These are phyloP conservation scores for Drosophila paramelanica DNA, from an alignment of 2,888 invertebrate species.

Conservation along the genomic window DNA sequence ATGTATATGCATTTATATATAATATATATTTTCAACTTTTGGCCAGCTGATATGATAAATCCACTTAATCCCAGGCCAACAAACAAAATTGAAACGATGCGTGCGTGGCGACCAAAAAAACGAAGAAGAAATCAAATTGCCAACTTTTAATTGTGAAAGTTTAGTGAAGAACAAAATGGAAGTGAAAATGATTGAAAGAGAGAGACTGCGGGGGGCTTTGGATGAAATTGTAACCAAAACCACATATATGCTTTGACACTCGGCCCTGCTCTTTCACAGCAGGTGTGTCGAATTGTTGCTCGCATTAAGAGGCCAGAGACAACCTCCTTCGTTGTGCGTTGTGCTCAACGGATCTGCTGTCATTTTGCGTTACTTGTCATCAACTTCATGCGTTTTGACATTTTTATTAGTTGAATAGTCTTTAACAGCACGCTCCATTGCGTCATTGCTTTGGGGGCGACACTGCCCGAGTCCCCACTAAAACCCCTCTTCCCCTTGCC, in stretches of 20 bases:
- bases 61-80: conserved; percentile 73
- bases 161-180: conserved; percentile 24
- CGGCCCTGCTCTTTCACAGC: conserved; percentile 47
- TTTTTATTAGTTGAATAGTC: conserved; percentile 81
- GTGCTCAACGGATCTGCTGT: conserved; percentile 42
- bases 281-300: conserved; percentile 75
- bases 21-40: conserved; percentile 38
- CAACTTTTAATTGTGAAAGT: conserved; percentile 79
- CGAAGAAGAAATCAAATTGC: conserved; percentile 53
- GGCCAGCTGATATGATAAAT: conserved; percentile 68
- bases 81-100: conserved; percentile 64
- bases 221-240: conserved; percentile 24
- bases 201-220: too few species aligned
- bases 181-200: too few species aligned
- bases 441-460: conserved; percentile 30
- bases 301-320: conserved; percentile 46
- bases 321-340: conserved; percentile 17
- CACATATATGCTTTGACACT: conserved; percentile 20
- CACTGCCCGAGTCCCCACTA: not conserved
- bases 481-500: not conserved
- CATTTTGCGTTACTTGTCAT: conserved; percentile 77
- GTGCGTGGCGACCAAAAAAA: conserved; percentile 42
- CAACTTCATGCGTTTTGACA: conserved; percentile 81
- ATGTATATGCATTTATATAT: conserved; percentile 7
- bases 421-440: conserved; percentile 81